A percentile compares a stretch with the other conserved stretches of the same genome.
These are phyloP conservation scores for Bombylius discolor DNA, from an alignment of 2,888 invertebrate genomes.

Conservation along the genomic window DNA sequence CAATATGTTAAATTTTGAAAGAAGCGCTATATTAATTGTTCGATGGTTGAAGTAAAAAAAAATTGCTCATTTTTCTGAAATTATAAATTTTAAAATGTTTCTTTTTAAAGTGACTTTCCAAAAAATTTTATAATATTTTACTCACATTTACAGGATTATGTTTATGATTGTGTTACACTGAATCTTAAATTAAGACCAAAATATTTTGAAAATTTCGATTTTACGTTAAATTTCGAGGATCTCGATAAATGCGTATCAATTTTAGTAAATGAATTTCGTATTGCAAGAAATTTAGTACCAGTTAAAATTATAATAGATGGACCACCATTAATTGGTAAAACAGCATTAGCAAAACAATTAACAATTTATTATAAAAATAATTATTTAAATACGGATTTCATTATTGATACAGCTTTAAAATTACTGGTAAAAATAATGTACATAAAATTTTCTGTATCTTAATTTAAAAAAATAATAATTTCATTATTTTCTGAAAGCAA, in stretches of 20 bases:
- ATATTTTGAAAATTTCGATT: constrained; percentile 42
- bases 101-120: too few species aligned
- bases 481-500: neutral
- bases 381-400: constrained; percentile 3
- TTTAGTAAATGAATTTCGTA: constrained; percentile 41
- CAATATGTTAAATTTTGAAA: too few species aligned
- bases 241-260: constrained; percentile 23
- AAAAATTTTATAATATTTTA: neutral
- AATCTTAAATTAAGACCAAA: constrained; percentile 47
- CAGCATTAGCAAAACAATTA: constrained; percentile 43
- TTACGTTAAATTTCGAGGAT: constrained; percentile 32
- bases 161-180: constrained; percentile 43
- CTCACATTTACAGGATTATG: constrained; percentile 38
- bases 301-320: constrained; percentile 49
- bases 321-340: constrained; percentile 53
- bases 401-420: constrained; percentile 4
- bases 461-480: neutral
- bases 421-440: neutral
- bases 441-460: neutral
- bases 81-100: too few species aligned
- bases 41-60: neutral
- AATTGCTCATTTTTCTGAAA: neutral
- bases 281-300: constrained; percentile 42
- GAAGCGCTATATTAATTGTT: too few species aligned
- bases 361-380: constrained; percentile 43